Evolutionary conservation across 2,888 invertebrate genomes (phyloP), one percentile per base, ranked within the genome.

Genomic region (Macrosoma leucophasiata): DNA sequence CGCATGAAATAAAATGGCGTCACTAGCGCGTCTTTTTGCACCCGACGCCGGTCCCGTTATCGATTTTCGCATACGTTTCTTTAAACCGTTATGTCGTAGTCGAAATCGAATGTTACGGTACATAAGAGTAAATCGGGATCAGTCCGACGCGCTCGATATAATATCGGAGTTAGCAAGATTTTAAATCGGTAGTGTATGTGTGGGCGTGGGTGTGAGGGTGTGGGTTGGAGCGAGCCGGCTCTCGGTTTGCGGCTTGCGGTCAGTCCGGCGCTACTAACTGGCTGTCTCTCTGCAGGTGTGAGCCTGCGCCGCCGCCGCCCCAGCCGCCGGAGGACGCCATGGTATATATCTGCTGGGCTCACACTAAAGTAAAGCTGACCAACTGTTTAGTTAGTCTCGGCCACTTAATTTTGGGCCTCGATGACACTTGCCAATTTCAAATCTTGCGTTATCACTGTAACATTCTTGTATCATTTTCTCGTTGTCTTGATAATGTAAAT

Each of bases 241-340:
- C 35, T 27, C 35, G 46, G 45, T 57, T n/a, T n/a, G n/a, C n/a
- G 55, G n/a, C n/a, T 50, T 58, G 61, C 52, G 60, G 67, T 77
- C 75, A 77, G 78, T 76, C 75, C 75, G 72, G 74, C 72, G 72
- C 71, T 67, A 84, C 82, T 85, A 85, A 85, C 82, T 74, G 74
- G 79, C 77, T 82, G 76, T 84, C 82, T 85, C 77, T 84, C 85
- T 84, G 84, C 85, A 85, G 85, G 70, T 82, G 84, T 81, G 84
- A 82, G 82, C 82, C 81, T 74, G 84, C 79, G 78, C 68, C 77
- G 84, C 81, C 74, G 84, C 79, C 64, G 75, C 74, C 55, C 77
- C 82, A 50, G 81, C 71, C 74, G 69, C 82, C 72, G 75, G 59
- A 68, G 73, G 73, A 75, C 77, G 73, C 62, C 76, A 84, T 79